Evolutionary conservation across 2,113 vertebrate genomes (phyloP).

Genomic region (Dinomys branickii): DNA sequence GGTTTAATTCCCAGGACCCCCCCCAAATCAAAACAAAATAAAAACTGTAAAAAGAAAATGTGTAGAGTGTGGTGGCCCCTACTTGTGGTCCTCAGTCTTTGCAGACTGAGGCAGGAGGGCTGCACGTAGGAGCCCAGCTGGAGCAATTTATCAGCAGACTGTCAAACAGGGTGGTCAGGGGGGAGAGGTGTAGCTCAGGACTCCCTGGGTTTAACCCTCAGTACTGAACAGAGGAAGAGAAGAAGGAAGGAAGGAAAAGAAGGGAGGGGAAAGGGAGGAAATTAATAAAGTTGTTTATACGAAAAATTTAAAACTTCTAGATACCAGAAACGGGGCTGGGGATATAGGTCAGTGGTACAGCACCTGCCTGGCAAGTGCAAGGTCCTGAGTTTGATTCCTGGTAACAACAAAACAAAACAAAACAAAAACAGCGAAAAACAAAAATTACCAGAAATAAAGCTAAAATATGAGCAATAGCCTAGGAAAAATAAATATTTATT

Average conservation of each 20-base stretch:
- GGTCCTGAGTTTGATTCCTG: too few relatives aligned
- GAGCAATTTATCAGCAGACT: background rate
- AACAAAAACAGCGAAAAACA: too few relatives aligned
- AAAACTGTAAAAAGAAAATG: background rate
- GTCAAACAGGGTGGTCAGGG: too few relatives aligned
- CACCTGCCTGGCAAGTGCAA: too few relatives aligned
- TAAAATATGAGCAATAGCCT: background rate
- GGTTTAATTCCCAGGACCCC: background rate
- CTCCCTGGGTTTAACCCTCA: background rate
- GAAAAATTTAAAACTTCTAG: background rate
- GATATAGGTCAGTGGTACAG: too few relatives aligned
- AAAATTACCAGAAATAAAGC: background rate
- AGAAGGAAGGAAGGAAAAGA: background rate
- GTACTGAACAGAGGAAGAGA: background rate
- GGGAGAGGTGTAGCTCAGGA: background rate
- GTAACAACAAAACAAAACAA: too few relatives aligned
- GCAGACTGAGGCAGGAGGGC: background rate
- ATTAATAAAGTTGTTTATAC: background rate
- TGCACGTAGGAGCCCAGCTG: background rate
- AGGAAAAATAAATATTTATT: background rate
- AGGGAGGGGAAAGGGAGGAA: background rate
- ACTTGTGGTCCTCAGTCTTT: background rate
- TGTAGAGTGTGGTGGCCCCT: background rate
- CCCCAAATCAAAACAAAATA: background rate
- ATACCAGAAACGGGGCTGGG: background rate